A percentile compares a stretch with the other conserved stretches of the same genome.
Evolutionary conservation across 2,888 invertebrate species (phyloP).

Genomic region (Notocelia uddmanniana): DNA sequence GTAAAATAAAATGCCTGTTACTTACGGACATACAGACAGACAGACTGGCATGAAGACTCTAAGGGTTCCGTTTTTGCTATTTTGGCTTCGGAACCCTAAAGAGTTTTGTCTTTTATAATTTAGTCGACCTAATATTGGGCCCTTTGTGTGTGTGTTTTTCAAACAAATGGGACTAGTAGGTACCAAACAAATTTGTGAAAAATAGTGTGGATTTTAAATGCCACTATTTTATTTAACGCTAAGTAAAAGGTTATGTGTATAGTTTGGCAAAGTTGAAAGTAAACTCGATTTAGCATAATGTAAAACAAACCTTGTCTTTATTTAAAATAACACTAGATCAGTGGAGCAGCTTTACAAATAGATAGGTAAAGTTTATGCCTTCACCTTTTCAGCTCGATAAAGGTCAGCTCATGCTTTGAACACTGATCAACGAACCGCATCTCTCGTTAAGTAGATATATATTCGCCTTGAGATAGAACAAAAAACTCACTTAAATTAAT

Average conservation of each 20-base stretch:
- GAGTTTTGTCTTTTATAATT: too few relatives aligned
- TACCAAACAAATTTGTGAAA: too few relatives aligned
- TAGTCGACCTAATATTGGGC: too few relatives aligned
- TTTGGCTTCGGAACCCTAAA: too few relatives aligned
- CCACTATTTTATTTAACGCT: not conserved
- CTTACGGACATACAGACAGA: too few relatives aligned
- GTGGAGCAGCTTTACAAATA: slow-evolving; percentile 20
- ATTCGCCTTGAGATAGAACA: slow-evolving; percentile 17
- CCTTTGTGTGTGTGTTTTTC: too few relatives aligned
- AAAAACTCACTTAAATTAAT: slow-evolving; percentile 11
- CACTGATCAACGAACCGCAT: slow-evolving; percentile 40
- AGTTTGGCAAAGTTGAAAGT: not conserved
- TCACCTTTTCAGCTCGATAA: slow-evolving; percentile 41
- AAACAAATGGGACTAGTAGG: too few relatives aligned
- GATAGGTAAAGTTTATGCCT: slow-evolving; percentile 43
- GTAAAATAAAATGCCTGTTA: too few relatives aligned
- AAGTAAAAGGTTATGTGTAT: too few relatives aligned
- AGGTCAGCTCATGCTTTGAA: slow-evolving; percentile 42
- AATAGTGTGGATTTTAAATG: not conserved
- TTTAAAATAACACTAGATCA: slow-evolving; percentile 25
- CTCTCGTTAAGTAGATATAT: slow-evolving; percentile 24
- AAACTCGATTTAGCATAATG: not conserved
- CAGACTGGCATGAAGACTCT: too few relatives aligned
- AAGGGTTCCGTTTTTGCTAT: too few relatives aligned
- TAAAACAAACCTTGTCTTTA: slow-evolving; percentile 17